A percentile compares a stretch with the other conserved stretches of the same genome.
Conservation (phyloP, 1,140 invertebrate genomes). For the Drosophila neocordata region DNA sequence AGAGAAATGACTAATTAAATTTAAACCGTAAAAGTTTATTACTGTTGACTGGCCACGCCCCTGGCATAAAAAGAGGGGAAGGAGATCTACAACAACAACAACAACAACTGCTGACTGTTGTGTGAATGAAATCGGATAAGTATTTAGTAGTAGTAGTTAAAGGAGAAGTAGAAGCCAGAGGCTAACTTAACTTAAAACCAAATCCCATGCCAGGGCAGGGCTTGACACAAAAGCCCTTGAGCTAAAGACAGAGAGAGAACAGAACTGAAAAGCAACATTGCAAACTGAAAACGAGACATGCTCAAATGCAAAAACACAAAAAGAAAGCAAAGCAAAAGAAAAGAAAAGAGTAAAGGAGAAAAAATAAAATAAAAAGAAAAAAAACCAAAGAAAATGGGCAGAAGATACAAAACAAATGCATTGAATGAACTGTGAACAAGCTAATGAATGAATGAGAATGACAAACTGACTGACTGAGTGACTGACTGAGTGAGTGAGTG, state of each 20-base stretch:
- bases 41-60: constrained; percentile 65
- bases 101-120: not conserved
- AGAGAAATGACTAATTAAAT: constrained; percentile 79
- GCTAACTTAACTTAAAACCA: constrained; percentile 30
- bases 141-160: constrained; percentile 19
- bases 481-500: constrained; percentile 47
- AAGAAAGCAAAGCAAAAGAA: constrained; percentile 14
- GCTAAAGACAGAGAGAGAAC: constrained; percentile 24
- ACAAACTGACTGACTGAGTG: constrained; percentile 29
- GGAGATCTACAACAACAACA: not conserved
- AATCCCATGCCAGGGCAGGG: constrained; percentile 47
- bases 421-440: constrained; percentile 41
- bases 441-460: constrained; percentile 56
- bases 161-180: constrained; percentile 30
- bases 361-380: constrained; percentile 24
- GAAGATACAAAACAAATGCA: constrained; percentile 23
- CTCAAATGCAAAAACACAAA: constrained; percentile 59
- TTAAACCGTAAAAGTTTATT: constrained; percentile 76
- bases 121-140: constrained; percentile 71
- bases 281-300: constrained; percentile 55
- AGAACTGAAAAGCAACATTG: constrained; percentile 16
- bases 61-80: not conserved
- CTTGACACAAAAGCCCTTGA: constrained; percentile 71
- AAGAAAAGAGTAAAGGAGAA: constrained; percentile 2
- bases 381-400: not conserved